Evolutionary conservation across 2,113 vertebrate genomes (phyloP).

Genomic region (Ctenomys sociabilis): DNA sequence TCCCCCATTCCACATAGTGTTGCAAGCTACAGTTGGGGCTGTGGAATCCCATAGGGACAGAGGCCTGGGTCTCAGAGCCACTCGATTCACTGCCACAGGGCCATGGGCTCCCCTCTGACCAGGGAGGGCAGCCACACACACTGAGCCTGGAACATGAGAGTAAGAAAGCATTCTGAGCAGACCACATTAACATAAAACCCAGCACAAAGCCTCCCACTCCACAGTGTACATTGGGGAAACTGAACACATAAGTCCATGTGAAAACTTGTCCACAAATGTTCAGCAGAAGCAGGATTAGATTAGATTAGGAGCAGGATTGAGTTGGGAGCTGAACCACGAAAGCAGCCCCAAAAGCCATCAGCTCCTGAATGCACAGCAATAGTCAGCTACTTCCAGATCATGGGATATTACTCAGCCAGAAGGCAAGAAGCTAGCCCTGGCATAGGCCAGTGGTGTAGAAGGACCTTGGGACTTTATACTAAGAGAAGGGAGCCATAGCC

Average conservation of each 20-base stretch:
- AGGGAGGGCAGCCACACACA: neutral
- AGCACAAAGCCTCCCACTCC: neutral
- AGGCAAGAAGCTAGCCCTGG: neutral
- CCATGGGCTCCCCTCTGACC: neutral
- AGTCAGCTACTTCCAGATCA: neutral
- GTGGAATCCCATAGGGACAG: neutral
- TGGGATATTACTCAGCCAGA: rapidly evolving
- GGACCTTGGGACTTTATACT: too few relatives aligned
- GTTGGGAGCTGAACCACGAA: too few relatives aligned
- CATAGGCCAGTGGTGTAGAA: neutral
- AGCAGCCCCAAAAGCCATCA: neutral
- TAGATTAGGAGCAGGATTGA: neutral
- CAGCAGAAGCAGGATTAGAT: neutral
- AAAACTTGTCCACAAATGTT: neutral
- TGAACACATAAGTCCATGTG: neutral
- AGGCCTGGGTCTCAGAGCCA: neutral
- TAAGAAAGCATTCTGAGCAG: neutral
- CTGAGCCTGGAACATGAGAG: neutral
- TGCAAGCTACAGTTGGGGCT: neutral
- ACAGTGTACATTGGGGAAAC: neutral
- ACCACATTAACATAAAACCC: neutral
- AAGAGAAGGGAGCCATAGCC: neutral
- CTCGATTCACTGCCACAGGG: neutral
- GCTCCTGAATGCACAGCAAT: neutral
- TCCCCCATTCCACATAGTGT: neutral